Percentiles rank a stretch among this genome's conserved stretches.
Evolutionary conservation across 2,113 vertebrate species (phyloP).

Genomic region (Oreochromis tanganicae): DNA sequence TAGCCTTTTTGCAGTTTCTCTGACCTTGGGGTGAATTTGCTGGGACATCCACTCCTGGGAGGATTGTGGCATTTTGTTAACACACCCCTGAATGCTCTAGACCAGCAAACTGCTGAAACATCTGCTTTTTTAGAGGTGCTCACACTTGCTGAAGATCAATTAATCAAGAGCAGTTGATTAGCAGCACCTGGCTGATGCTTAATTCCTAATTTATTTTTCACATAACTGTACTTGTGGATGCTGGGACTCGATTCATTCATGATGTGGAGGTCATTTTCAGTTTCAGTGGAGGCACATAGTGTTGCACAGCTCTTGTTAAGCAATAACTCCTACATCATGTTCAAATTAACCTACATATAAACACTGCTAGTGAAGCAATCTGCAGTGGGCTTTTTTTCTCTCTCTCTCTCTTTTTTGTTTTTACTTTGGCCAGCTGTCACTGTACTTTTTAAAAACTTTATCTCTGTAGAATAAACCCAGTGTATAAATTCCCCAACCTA

Average conservation of each 20-base stretch:
- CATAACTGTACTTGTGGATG: neutral
- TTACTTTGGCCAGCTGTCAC: neutral
- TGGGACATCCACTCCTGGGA: neutral
- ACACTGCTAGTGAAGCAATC: neutral
- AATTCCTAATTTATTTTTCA: neutral
- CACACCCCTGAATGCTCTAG: neutral
- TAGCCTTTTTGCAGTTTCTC: neutral
- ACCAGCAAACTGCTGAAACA: neutral
- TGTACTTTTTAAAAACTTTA: neutral
- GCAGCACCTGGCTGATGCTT: neutral
- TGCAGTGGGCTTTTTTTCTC: neutral
- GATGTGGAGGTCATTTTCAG: neutral
- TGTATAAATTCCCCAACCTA: neutral
- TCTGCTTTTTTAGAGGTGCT: neutral
- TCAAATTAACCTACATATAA: neutral
- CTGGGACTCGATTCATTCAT: neutral
- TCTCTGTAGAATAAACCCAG: neutral
- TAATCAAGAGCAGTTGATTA: neutral
- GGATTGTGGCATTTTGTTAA: neutral
- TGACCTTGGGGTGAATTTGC: neutral
- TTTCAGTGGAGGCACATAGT: neutral
- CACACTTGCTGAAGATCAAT: neutral
- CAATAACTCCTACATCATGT: neutral
- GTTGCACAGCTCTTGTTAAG: neutral
- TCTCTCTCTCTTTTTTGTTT: neutral